Evolutionary conservation across 2,888 invertebrate species (phyloP), one percentile per base, ranked within the genome.

Genomic region (Lagria hirta): DNA sequence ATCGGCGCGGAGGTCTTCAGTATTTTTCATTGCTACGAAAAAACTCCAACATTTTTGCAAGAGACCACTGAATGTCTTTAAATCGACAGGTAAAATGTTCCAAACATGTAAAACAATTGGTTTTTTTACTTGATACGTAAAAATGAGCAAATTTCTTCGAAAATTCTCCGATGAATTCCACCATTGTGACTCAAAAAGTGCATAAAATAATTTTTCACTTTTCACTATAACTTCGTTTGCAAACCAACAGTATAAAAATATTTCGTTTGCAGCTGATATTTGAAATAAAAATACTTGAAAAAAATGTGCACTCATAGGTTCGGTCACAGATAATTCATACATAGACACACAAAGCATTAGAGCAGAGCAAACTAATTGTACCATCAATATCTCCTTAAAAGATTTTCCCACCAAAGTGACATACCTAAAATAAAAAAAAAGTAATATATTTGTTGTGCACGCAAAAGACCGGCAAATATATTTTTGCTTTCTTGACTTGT

Each of bases 171-270:
- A 28, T 1, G 28, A 21, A n/a, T 37, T 22, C 11, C 22, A 37
- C 37, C 37, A 37, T 28, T 17, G 12, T 5, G 28, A 37, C 20
- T 37, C 28, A 27, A 36, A 36, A 7, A 14, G 3, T 8, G 36
- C 23, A 27, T 42, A 34, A 34, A 13, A 32, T 2, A 42, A 14
- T 12, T 26, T 23, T 18, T 34, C 42, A n/a, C 42, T 42, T 34
- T 42, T 10, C 5, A 29, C 14, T 3, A 27, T 22, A 12, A 43
- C 35, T 23, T 35, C 35, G 24, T 43, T 43, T 3, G 23, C 43
- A 17, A 35, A 43, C 43, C 43, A 43, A 15, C 43, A 43, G 20
- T 43, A 43, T 2, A 36, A 10, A 21, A 24, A 36, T 24, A 36
- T 36, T 10, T 18, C 24, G 12, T 36, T 36, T 11, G 18, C 18